A percentile compares a stretch with the other conserved stretches of the same genome.
phyloP scores from a whole-genome alignment of 2,113 vertebrate species.

The Sphyrna mokarran region DNA sequence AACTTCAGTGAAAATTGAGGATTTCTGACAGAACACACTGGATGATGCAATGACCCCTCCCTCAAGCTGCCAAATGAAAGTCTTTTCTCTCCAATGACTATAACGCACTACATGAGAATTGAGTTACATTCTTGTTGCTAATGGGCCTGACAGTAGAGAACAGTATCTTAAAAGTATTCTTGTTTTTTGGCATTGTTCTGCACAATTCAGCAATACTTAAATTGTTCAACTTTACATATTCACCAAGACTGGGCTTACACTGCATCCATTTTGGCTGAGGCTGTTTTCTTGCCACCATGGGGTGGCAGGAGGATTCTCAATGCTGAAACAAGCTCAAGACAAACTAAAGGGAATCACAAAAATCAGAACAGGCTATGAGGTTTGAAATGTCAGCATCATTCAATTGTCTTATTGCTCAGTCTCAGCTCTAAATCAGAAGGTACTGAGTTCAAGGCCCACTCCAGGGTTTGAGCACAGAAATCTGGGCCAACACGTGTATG shows the following conservation, averaged over 20 bases:
- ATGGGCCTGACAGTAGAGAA: background rate
- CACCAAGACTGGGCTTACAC: background rate
- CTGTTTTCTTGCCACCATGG: background rate
- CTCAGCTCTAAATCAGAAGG: too few relatives aligned
- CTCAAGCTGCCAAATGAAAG: background rate
- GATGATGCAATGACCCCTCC: background rate
- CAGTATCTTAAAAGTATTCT: background rate
- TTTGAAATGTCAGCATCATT: background rate
- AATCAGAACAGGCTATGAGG: background rate
- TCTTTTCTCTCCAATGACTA: background rate
- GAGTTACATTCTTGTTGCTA: background rate
- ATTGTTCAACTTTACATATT: background rate
- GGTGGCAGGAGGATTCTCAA: background rate
- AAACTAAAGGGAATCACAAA: background rate
- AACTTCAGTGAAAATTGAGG: background rate
- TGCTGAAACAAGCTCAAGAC: background rate
- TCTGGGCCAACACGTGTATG: too few relatives aligned
- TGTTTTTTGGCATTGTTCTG: background rate
- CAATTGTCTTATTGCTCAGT: background rate
- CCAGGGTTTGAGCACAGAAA: too few relatives aligned
- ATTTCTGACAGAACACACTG: background rate
- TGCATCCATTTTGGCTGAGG: background rate
- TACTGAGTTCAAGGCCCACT: too few relatives aligned
- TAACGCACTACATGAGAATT: background rate
- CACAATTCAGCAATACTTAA: background rate